Percentiles rank a stretch among this genome's conserved stretches.
Evolutionary conservation across 2,888 invertebrate genomes (phyloP).

Genomic region (Ophion ventricosus): DNA sequence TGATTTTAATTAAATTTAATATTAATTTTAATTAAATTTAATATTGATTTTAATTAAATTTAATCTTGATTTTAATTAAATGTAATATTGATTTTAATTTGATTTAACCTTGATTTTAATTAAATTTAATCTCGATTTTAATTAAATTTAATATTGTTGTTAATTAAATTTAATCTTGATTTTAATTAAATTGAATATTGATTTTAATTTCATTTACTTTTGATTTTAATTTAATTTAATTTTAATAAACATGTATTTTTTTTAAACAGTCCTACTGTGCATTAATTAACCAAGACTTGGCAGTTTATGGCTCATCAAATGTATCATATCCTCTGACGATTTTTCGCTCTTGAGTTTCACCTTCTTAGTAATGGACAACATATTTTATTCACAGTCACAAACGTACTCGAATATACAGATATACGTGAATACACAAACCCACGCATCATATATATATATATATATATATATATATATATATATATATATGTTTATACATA

Average conservation of each 20-base stretch:
- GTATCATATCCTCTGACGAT: slow-evolving; percentile 14
- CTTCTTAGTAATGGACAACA: slow-evolving; percentile 21
- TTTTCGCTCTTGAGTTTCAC: slow-evolving; percentile 23
- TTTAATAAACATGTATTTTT: no score
- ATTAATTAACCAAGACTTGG: slow-evolving; percentile 13
- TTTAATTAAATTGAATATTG: no score
- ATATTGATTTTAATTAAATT: no score
- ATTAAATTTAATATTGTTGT: neutral
- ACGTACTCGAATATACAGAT: no score
- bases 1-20: neutral
- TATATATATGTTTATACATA: neutral
- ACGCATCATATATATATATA: slow-evolving; percentile 7
- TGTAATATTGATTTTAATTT: no score
- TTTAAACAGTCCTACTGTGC: neutral
- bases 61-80: no score
- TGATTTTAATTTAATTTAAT: neutral
- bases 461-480: slow-evolving; percentile 19
- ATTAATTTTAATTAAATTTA: no score
- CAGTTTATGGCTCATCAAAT: slow-evolving; percentile 26
- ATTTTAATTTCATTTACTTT: no score
- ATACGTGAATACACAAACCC: neutral
- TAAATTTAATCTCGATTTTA: neutral
- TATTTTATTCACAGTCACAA: neutral
- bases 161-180: no score
- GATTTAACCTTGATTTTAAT: neutral